These are phyloP conservation scores for Horisme vitalbata DNA, from an alignment of 2,888 invertebrate species.

Conservation along the genomic window DNA sequence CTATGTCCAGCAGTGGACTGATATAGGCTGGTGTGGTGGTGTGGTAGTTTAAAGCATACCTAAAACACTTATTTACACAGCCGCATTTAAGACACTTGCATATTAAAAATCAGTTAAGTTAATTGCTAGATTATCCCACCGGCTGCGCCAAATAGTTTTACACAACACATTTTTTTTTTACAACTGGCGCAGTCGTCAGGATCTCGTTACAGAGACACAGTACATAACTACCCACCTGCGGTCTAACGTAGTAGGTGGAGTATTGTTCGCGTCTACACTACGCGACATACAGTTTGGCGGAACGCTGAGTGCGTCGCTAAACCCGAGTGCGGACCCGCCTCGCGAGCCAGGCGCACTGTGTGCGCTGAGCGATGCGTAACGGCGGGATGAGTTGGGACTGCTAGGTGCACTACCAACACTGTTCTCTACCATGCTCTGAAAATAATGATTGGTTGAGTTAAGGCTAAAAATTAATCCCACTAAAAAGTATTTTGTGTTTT, in stretches of 20 bases:
- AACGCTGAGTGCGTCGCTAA: slow-evolving; percentile 53
- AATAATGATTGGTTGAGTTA: background rate
- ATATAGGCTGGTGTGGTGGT: too few species aligned
- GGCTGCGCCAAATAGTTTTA: slow-evolving; percentile 1
- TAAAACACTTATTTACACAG: too few species aligned
- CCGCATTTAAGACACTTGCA: too few species aligned
- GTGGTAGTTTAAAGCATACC: background rate
- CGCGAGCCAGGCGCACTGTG: slow-evolving; percentile 54
- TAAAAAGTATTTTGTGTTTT: too few species aligned
- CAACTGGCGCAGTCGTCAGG: slow-evolving; percentile 4
- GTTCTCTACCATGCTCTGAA: slow-evolving; percentile 71
- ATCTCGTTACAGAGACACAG: background rate
- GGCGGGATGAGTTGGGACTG: slow-evolving; percentile 64
- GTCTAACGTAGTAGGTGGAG: slow-evolving; percentile 74
- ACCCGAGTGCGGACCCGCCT: slow-evolving; percentile 74
- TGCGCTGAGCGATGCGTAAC: slow-evolving; percentile 63
- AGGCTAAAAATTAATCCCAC: too few species aligned
- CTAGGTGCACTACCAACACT: slow-evolving; percentile 85
- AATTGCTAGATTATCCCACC: background rate
- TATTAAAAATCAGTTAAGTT: too few species aligned
- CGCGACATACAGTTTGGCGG: slow-evolving; percentile 76
- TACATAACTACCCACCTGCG: slow-evolving; percentile 54
- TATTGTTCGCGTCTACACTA: slow-evolving; percentile 74
- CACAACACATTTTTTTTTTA: background rate
- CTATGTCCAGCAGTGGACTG: too few species aligned